These are phyloP conservation scores for Drosophila elegans DNA, from an alignment of 1,140 invertebrate genomes.

Conservation along the genomic window DNA sequence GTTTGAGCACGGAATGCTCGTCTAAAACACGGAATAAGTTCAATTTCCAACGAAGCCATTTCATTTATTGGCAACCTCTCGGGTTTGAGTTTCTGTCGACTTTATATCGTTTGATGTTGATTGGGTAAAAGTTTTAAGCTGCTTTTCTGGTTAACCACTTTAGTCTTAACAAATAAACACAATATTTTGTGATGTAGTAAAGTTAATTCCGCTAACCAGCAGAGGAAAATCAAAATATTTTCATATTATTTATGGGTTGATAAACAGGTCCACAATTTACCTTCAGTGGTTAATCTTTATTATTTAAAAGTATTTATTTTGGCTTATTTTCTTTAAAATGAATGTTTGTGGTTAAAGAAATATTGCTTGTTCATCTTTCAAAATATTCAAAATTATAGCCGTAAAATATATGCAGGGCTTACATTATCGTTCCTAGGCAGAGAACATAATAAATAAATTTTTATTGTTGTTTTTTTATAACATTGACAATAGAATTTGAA, in stretches of 20 bases:
- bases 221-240: slow-evolving; percentile 26
- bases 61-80: slow-evolving; percentile 27
- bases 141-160: slow-evolving; percentile 45
- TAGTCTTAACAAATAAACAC: slow-evolving; percentile 57
- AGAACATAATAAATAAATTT: too few relatives aligned
- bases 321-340: background rate
- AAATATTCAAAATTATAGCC: too few relatives aligned
- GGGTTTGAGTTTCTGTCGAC: background rate
- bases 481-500: too few relatives aligned
- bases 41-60: slow-evolving; percentile 26
- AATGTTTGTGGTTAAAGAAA: too few relatives aligned
- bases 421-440: too few relatives aligned
- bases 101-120: slow-evolving; percentile 66
- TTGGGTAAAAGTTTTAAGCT: slow-evolving; percentile 57
- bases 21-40: slow-evolving; percentile 4
- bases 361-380: too few relatives aligned
- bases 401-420: too few relatives aligned
- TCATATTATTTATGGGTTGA: slow-evolving; percentile 34
- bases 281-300: slow-evolving; percentile 70
- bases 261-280: slow-evolving; percentile 28
- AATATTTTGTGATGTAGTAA: slow-evolving; percentile 17
- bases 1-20: slow-evolving; percentile 18
- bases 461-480: too few relatives aligned
- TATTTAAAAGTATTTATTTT: slow-evolving; percentile 42
- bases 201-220: slow-evolving; percentile 10